These are phyloP conservation scores for Diplodus sargus DNA, from an alignment of 2,797 vertebrate species.

Conservation along the genomic window DNA sequence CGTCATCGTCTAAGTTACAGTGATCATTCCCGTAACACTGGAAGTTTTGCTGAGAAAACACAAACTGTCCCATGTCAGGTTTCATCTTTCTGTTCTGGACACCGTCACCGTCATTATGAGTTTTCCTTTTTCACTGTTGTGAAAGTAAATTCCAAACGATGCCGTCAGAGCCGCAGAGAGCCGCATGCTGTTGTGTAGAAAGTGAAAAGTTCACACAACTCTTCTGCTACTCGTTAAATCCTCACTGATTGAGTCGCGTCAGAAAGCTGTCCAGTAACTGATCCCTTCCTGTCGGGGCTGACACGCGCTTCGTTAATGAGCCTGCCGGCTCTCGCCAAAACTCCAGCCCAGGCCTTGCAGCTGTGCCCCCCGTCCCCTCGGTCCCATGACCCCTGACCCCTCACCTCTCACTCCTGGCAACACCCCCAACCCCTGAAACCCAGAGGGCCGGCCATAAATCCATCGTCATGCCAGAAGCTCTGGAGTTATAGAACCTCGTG, in stretches of 20 bases:
- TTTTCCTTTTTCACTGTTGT: constrained; percentile 5
- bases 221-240: constrained; percentile 64
- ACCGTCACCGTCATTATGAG: neutral
- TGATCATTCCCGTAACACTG: neutral
- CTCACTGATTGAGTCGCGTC: constrained; percentile 57
- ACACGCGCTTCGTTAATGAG: constrained; percentile 76
- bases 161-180: neutral
- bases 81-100: neutral
- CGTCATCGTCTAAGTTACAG: too few species aligned
- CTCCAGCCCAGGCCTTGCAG: constrained; percentile 63
- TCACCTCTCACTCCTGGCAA: constrained; percentile 68
- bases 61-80: neutral
- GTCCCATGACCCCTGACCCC: constrained; percentile 64
- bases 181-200: constrained; percentile 9
- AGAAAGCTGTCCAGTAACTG: constrained; percentile 59
- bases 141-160: constrained; percentile 7
- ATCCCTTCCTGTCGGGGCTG: constrained; percentile 76
- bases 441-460: constrained; percentile 80
- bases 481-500: constrained; percentile 52
- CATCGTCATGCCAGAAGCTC: constrained; percentile 74
- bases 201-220: constrained; percentile 38
- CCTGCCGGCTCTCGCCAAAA: constrained; percentile 67
- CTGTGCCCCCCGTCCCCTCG: constrained; percentile 65
- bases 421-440: constrained; percentile 69
- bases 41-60: neutral